Base-by-base conservation (phyloP, 2,113 vertebrate genomes). In the Semicossyphus pulcher region DNA sequence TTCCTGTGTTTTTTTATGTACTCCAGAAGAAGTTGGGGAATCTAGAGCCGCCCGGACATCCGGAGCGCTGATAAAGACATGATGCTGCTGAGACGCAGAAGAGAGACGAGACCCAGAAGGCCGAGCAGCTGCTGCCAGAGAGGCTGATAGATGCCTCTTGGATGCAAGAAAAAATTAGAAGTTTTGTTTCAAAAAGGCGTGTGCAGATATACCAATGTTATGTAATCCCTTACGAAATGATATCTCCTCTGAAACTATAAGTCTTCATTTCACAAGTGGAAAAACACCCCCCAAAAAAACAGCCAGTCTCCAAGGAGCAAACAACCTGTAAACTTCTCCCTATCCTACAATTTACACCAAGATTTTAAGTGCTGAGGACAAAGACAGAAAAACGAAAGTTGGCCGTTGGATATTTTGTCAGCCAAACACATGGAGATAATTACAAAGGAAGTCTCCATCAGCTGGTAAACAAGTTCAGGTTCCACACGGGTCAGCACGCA, bases 131-230 rank as follows among this genome's bases (percentile, higher is more conserved):
- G 72, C 78, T 53, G 80, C 45, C 75, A 78, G 59, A 29, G 8
- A 29, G 72, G 62, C 67, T 79, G 78, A 87, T 71, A 29, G 54
- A 73, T 75, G 61, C n/a, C n/a, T n/a, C n/a, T n/a, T n/a, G 64
- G 69, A 81, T 76, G 70, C 51, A 15, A 49, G 18, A 54, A 62
- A 25, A 78, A 54, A 61, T 28, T 28, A 63, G 39, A 18, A 37
- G 49, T 52, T 2, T 79, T 20, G 51, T 29, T 48, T 21, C 16
- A 71, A 44, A 63, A 36, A 31, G 12, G 36, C 28, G 11, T 53
- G 37, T 15, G 29, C 20, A 16, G n/a, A 9, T 15, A 56, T 25
- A 45, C 16, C 1, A 37, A 37, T 39, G 11, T 64, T 63, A 45
- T 39, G 28, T 5, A 56, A 32, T 21, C 1, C 18, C 2, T 44